These are phyloP conservation scores for Heloderma charlesbogerti DNA, from an alignment of 2,113 vertebrate genomes.

Conservation along the genomic window DNA sequence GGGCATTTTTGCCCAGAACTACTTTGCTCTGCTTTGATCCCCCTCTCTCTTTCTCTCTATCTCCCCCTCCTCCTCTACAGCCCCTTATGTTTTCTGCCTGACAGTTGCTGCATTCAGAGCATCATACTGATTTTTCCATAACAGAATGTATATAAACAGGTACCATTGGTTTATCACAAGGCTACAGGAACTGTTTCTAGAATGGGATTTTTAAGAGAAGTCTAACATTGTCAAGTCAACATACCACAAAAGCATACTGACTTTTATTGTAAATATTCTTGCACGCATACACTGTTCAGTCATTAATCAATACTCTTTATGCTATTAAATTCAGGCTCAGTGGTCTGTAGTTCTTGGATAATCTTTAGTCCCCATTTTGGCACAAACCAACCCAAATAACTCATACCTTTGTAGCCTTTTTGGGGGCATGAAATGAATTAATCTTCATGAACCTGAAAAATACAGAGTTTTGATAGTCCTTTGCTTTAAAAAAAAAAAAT, in stretches of 20 bases:
- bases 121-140: background rate
- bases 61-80: too few relatives aligned
- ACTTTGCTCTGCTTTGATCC: too few relatives aligned
- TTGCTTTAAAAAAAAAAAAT: slow-evolving; percentile 3
- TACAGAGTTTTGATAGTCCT: rapidly evolving
- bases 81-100: background rate
- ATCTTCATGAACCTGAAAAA: background rate
- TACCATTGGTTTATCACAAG: background rate
- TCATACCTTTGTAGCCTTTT: background rate
- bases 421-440: background rate
- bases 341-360: background rate
- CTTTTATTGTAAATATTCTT: background rate
- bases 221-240: background rate
- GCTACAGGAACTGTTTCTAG: background rate
- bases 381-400: background rate
- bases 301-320: background rate
- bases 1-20: too few relatives aligned
- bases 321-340: background rate
- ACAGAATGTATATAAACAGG: background rate
- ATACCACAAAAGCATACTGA: background rate
- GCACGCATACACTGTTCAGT: background rate
- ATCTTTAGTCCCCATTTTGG: background rate
- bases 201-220: background rate
- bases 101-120: background rate
- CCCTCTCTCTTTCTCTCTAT: background rate